Conservation (phyloP, 2,888 invertebrate genomes). For the Agriotes lineatus region DNA sequence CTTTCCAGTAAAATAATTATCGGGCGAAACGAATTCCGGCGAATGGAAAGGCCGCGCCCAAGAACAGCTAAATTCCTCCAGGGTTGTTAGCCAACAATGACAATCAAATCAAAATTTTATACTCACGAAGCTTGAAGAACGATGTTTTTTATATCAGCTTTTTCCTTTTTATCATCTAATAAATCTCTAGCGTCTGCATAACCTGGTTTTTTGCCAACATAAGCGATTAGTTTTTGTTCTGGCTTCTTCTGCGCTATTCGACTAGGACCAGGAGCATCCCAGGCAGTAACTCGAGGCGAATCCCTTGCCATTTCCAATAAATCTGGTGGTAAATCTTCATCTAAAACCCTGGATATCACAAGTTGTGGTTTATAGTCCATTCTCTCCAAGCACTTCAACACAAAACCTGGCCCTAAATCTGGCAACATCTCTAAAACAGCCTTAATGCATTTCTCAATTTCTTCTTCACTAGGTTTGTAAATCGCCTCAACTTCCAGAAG, state of each 20-base stretch:
- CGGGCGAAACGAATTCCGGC: too few relatives aligned
- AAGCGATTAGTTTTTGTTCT: slow-evolving; percentile 54
- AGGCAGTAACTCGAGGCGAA: slow-evolving; percentile 59
- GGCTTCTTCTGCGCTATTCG: slow-evolving; percentile 36
- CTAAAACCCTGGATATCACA: slow-evolving; percentile 87
- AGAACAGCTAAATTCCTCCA: neutral
- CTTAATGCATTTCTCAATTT: slow-evolving; percentile 64
- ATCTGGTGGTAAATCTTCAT: slow-evolving; percentile 74
- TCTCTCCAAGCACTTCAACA: slow-evolving; percentile 80
- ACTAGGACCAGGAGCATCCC: slow-evolving; percentile 52
- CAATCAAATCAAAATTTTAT: neutral
- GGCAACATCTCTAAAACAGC: slow-evolving; percentile 75
- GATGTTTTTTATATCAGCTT: slow-evolving; percentile 58
- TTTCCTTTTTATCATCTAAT: slow-evolving; percentile 76
- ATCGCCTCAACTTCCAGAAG: neutral
- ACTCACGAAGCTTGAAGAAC: slow-evolving; percentile 47
- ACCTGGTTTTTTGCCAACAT: slow-evolving; percentile 74
- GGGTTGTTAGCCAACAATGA: too few relatives aligned
- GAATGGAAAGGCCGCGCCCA: too few relatives aligned
- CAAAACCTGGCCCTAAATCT: slow-evolving; percentile 82
- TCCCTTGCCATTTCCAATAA: slow-evolving; percentile 65
- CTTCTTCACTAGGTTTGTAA: slow-evolving; percentile 46
- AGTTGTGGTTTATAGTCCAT: slow-evolving; percentile 81
- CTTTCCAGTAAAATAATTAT: too few relatives aligned
- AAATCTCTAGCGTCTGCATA: slow-evolving; percentile 73